A percentile compares a stretch with the other conserved stretches of the same genome.
phyloP scores from a whole-genome alignment of 1,140 invertebrate species.

The Ylistrum balloti region DNA sequence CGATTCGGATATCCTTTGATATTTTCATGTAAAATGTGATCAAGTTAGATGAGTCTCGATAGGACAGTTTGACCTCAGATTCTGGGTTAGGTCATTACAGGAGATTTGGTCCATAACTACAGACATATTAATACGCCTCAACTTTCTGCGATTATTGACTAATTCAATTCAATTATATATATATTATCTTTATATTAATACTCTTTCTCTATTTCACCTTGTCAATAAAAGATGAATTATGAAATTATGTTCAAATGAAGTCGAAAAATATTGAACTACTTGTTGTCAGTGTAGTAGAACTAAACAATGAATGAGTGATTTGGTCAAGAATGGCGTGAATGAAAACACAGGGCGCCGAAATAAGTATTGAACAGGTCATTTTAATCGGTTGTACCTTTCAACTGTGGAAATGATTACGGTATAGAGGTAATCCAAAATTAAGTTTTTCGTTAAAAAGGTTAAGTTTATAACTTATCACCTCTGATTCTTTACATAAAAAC shows the following conservation, averaged over 20 bases:
- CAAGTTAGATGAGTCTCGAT: background rate
- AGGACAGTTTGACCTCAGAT: background rate
- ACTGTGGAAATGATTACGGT: constrained; percentile 28
- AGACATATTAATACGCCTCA: background rate
- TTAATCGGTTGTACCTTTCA: background rate
- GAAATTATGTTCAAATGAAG: background rate
- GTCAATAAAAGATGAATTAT: too few relatives aligned
- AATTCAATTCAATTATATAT: too few relatives aligned
- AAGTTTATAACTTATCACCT: constrained; percentile 35
- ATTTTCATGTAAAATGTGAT: constrained; percentile 42
- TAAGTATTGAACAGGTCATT: background rate
- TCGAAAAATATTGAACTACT: constrained; percentile 59
- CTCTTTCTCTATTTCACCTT: too few relatives aligned
- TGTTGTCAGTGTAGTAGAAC: constrained; percentile 62
- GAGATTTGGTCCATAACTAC: background rate
- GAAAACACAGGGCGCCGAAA: background rate
- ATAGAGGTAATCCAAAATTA: background rate
- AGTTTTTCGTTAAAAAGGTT: constrained; percentile 10
- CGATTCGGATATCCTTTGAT: background rate
- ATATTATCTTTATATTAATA: too few relatives aligned
- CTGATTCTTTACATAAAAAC: background rate
- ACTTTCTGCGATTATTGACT: background rate
- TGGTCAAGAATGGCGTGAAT: constrained; percentile 43
- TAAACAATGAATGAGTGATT: constrained; percentile 51
- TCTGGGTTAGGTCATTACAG: background rate